Evolutionary conservation across 2,888 invertebrate genomes (phyloP).

Genomic region (Mythimna pallens): DNA sequence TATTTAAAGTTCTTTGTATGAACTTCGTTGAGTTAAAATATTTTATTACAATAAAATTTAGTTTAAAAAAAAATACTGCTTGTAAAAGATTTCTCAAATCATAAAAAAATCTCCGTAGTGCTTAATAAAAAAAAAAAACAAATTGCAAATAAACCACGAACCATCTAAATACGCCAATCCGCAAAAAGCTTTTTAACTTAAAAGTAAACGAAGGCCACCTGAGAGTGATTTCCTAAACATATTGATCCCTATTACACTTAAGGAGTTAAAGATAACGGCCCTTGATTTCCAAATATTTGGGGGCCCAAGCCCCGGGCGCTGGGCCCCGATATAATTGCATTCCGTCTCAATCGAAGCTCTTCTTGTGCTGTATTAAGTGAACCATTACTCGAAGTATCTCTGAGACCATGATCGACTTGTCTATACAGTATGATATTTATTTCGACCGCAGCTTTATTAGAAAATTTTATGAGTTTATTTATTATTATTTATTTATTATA

Average conservation of each 20-base stretch:
- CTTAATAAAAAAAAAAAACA: background rate
- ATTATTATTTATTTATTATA: no score
- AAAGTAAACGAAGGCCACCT: conserved; percentile 27
- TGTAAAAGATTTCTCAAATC: background rate
- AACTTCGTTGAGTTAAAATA: no score
- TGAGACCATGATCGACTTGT: conserved; percentile 42
- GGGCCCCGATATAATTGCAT: conserved; percentile 72
- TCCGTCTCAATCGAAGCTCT: conserved; percentile 68
- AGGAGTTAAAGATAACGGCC: conserved; percentile 66
- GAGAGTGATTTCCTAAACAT: conserved; percentile 50
- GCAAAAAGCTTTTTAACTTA: conserved; percentile 31
- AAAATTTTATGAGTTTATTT: background rate
- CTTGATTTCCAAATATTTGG: conserved; percentile 73
- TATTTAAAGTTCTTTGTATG: background rate
- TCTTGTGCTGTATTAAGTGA: conserved; percentile 65
- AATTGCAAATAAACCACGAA: conserved; percentile 15
- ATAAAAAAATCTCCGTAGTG: background rate
- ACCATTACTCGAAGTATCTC: conserved; percentile 60
- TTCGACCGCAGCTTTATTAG: background rate
- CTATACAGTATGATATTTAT: conserved; percentile 9
- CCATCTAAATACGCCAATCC: conserved; percentile 9
- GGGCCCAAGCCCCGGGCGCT: conserved; percentile 48
- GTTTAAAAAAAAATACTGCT: no score
- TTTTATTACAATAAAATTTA: no score
- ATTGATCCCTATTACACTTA: conserved; percentile 58